Percentiles rank a stretch among this genome's conserved stretches.
These are phyloP conservation scores for Polypedilum pembai DNA, from an alignment of 1,140 invertebrate genomes.

Conservation along the genomic window DNA sequence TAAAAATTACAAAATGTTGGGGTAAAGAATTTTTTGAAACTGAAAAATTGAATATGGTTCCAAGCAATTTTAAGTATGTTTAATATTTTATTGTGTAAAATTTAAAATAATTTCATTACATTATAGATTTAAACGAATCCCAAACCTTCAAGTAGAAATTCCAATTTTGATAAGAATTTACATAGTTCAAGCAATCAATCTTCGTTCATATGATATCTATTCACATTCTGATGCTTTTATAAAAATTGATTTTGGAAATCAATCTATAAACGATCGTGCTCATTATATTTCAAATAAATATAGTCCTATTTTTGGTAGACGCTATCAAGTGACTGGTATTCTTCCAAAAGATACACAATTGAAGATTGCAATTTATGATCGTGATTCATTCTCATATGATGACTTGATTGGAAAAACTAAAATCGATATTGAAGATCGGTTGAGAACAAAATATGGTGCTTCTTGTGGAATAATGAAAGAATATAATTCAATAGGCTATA, in stretches of 20 bases:
- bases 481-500: slow-evolving; percentile 63
- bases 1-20: slow-evolving; percentile 38
- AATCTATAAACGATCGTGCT: slow-evolving; percentile 60
- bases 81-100: not conserved
- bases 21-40: slow-evolving; percentile 46
- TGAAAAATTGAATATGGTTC: slow-evolving; percentile 32
- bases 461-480: slow-evolving; percentile 63
- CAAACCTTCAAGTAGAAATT: slow-evolving; percentile 45
- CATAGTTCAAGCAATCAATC: slow-evolving; percentile 58
- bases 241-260: slow-evolving; percentile 58
- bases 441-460: slow-evolving; percentile 69
- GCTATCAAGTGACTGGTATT: slow-evolving; percentile 36
- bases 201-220: slow-evolving; percentile 64
- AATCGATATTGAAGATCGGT: slow-evolving; percentile 82
- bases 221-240: slow-evolving; percentile 76
- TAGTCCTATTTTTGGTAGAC: slow-evolving; percentile 78
- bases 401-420: slow-evolving; percentile 78
- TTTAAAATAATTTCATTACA: not conserved
- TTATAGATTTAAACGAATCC: not conserved
- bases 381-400: slow-evolving; percentile 57
- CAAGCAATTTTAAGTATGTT: not conserved
- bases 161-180: slow-evolving; percentile 71
- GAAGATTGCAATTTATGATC: slow-evolving; percentile 67
- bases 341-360: slow-evolving; percentile 56
- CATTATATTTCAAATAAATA: slow-evolving; percentile 67